Percentiles rank a stretch among this genome's conserved stretches.
Evolutionary conservation across 2,797 vertebrate genomes (phyloP).

Genomic region (Cygnus olor): DNA sequence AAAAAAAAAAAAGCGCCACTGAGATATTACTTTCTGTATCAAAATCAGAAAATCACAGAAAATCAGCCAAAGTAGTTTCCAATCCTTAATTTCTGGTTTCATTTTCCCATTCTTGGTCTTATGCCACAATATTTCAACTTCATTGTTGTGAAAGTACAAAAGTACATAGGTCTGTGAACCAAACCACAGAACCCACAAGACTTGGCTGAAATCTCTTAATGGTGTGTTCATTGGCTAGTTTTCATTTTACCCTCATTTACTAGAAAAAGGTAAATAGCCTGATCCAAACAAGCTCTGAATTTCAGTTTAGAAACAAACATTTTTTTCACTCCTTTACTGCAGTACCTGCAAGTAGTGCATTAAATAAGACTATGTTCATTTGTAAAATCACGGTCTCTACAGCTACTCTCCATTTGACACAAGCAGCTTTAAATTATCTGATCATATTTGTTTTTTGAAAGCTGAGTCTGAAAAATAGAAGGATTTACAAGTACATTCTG

Average conservation of each 20-base stretch:
- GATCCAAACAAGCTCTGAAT: not conserved
- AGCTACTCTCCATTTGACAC: not conserved
- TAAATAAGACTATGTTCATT: not conserved
- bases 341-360: not conserved
- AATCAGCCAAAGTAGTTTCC: not conserved
- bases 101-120: not conserved
- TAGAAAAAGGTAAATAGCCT: not conserved
- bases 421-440: constrained; percentile 49
- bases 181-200: not conserved
- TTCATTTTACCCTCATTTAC: not conserved
- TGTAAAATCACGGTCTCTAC: not conserved
- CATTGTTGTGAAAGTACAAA: not conserved
- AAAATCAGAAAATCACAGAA: not conserved
- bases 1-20: not conserved
- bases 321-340: not conserved
- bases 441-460: constrained; percentile 21
- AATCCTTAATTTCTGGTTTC: not conserved
- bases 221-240: not conserved
- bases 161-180: not conserved
- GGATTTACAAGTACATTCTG: constrained; percentile 48
- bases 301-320: not conserved
- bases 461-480: constrained; percentile 39
- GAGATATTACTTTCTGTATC: not conserved
- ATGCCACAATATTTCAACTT: not conserved
- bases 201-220: not conserved